Evolutionary conservation across 2,888 invertebrate species (phyloP).

Genomic region (Epiblema foenella): DNA sequence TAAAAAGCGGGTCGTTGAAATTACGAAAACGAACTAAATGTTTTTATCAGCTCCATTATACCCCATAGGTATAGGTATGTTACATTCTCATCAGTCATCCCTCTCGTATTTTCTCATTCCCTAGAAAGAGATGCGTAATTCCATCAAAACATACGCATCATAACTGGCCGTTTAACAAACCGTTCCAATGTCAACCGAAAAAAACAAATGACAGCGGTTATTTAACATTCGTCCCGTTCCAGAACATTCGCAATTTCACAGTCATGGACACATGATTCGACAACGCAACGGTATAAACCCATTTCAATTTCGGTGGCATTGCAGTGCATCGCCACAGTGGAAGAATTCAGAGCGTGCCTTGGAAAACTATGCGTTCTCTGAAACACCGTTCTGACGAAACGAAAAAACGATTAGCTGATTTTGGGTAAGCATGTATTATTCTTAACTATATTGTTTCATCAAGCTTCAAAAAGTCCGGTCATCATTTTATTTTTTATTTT

Average conservation of each 20-base stretch:
- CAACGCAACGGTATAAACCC: conserved; percentile 47
- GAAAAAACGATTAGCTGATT: too few relatives aligned
- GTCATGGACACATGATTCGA: conserved; percentile 54
- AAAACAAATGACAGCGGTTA: conserved; percentile 31
- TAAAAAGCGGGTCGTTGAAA: too few relatives aligned
- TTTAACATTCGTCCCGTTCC: conserved; percentile 44
- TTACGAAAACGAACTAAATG: too few relatives aligned
- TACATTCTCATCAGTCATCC: background rate
- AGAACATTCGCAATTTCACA: conserved; percentile 52
- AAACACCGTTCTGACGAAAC: too few relatives aligned
- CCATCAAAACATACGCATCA: background rate
- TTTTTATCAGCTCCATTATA: too few relatives aligned
- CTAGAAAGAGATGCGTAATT: background rate
- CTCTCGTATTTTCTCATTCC: background rate
- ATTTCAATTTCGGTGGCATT: conserved; percentile 34
- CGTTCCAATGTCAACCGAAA: conserved; percentile 33
- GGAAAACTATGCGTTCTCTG: too few relatives aligned
- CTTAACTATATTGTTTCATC: too few relatives aligned
- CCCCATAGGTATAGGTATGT: background rate
- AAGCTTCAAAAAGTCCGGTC: too few relatives aligned
- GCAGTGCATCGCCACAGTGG: conserved; percentile 21
- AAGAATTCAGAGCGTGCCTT: conserved; percentile 5
- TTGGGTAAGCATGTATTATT: too few relatives aligned
- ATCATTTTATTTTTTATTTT: too few relatives aligned
- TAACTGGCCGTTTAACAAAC: conserved; percentile 27